Evolutionary conservation across 1,140 invertebrate species (phyloP), one percentile per base, ranked within the genome.

Genomic region (Harlomillsia oculata): DNA sequence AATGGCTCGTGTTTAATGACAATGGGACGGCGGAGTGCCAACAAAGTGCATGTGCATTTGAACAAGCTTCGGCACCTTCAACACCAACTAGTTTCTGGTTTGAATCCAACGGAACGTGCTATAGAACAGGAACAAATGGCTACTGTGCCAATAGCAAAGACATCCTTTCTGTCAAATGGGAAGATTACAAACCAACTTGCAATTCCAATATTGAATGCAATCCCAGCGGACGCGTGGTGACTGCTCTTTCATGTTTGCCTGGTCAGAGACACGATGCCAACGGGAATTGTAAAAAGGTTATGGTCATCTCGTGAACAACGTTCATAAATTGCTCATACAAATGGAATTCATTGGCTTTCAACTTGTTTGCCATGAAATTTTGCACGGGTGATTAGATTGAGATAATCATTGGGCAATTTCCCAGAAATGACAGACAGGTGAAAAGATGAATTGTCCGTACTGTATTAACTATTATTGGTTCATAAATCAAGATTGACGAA

Each of bases 1-100:
- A 58, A 36, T 58, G 56, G 56, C 36, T 58, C n/a, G 56, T 58
- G 8, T 58, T 58, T 28, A 45, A 41, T 23, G 40, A 53, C 2
- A 30, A 51, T 18, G 21, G 40, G n/a, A 34, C 32, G 26, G 40
- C 56, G 16, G 28, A 28, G 5, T 58, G 56, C 26, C 49, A 53
- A 29, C 13, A 20, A 3, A 58, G 53, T 21, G 48, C 50, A 4
- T 58, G 56, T 52, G 34, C 37, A 1, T 32, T 26, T 14, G 39
- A 30, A 26, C 39, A 51, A 20, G 46, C 55, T 4, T 40, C 30
- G 23, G 45, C 34, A 5, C 39, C 29, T n/a, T 50, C 48, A 11
- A 48, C 34, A 6, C 30, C 25, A 26, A 44, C 21, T 9, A 49
- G 53, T 20, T 58, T 58, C 13, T 34, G 37, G 56, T 58, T 58